Evolutionary conservation across 2,113 vertebrate genomes (phyloP), one percentile per base, ranked within the genome.

Genomic region (Oryzias curvinotus): DNA sequence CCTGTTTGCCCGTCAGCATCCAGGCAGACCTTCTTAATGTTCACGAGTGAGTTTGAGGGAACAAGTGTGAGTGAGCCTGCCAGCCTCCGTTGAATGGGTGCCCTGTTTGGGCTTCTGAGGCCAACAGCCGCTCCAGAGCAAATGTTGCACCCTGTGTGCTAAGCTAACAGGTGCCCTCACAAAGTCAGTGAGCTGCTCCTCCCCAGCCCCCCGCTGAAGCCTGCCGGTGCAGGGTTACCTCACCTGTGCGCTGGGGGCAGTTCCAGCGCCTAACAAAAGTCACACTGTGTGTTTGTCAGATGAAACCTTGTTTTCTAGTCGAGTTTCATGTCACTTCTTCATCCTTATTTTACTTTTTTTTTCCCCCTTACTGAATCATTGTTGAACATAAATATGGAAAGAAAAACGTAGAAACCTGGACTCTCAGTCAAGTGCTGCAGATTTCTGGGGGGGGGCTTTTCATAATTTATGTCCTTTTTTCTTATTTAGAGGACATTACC

Each of bases 111-210:
- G 60, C 57, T 75, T 71, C 62, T 69, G 64, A 69, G 51, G 56
- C 74, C 64, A 75, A 84, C 90, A 88, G 89, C 78, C 53, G 76
- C 80, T 67, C 77, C 44, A 3, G 62, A 81, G 83, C 90, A 90
- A 90, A 78, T 91, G 89, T 88, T 73, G 67, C 55, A 45, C 73
- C 73, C 74, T 28, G 62, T 86, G 87, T 77, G 80, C 68, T 78
- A 56, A 81, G 81, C 73, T 71, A 90, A 92, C 91, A 92, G 91
- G 90, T 92, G 91, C 55, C 73, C 75, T 65, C 47, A 75, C 70
- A 64, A 64, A 72, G 71, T 71, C 72, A 62, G 70, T 73, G 75
- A 78, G 81, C 69, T 73, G 65, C 60, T 44, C 61, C 12, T 54
- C 46, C 47, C 63, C 75, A 45, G 56, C 65, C 71, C 65, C 63